Percentiles rank a stretch among this genome's conserved stretches.
Evolutionary conservation across 2,888 invertebrate genomes (phyloP).

Genomic region (Meta bourneti): DNA sequence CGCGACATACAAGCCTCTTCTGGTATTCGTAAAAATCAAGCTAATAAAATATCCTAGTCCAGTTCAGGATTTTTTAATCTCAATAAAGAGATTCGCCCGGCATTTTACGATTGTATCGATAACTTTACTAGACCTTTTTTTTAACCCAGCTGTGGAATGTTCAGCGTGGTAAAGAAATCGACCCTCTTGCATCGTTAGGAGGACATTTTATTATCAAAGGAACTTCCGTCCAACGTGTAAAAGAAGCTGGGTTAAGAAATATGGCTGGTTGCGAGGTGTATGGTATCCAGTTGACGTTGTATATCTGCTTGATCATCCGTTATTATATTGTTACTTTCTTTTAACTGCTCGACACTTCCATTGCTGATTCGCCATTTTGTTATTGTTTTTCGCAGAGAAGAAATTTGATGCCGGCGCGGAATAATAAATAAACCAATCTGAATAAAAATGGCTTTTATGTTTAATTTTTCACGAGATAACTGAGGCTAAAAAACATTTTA

Average conservation of each 20-base stretch:
- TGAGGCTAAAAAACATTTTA: too few relatives aligned
- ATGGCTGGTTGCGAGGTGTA: neutral
- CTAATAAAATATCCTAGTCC: neutral
- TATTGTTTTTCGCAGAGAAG: neutral
- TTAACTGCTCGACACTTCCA: neutral
- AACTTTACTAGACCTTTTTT: constrained; percentile 3
- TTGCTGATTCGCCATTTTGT: neutral
- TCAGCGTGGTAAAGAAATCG: neutral
- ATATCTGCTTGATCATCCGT: neutral
- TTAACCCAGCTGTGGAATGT: neutral
- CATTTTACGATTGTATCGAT: constrained; percentile 2
- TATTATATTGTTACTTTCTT: neutral
- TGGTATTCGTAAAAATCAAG: constrained; percentile 8
- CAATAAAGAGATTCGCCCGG: constrained; percentile 16
- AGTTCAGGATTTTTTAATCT: neutral
- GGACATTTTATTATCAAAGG: neutral
- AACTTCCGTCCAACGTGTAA: neutral
- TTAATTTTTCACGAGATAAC: neutral
- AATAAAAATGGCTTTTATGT: neutral
- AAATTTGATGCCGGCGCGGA: neutral
- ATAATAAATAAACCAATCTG: neutral
- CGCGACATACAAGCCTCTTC: too few relatives aligned
- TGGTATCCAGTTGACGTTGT: neutral
- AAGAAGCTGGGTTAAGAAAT: neutral
- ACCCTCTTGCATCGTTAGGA: neutral